phyloP scores from a whole-genome alignment of 2,888 invertebrate genomes.

The Phasia obesa region DNA sequence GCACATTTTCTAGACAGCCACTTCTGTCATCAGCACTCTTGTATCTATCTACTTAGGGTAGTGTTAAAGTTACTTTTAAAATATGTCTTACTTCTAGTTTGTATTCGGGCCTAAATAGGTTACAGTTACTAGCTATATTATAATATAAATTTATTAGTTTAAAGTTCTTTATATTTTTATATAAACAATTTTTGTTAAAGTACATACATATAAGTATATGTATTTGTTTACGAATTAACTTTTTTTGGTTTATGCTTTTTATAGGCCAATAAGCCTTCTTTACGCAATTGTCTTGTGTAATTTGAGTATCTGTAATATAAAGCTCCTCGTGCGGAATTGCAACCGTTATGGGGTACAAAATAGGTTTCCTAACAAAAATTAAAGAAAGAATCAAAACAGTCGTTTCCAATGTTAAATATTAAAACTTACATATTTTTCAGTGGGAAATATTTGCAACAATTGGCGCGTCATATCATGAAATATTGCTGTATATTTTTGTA shows the following conservation, averaged over 20 bases:
- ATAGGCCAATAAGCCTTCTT: constrained; percentile 65
- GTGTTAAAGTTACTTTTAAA: no score
- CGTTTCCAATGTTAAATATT: no score
- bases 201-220: no score
- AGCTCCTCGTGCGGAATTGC: constrained; percentile 71
- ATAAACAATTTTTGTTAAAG: no score
- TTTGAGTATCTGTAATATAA: constrained; percentile 73
- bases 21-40: no score
- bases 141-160: no score
- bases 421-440: constrained; percentile 70
- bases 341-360: constrained; percentile 69
- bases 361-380: constrained; percentile 70
- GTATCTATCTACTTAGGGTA: no score
- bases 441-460: constrained; percentile 73
- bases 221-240: background rate
- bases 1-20: no score
- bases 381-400: background rate
- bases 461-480: constrained; percentile 73
- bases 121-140: no score
- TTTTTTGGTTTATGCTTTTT: constrained; percentile 54
- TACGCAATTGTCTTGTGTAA: constrained; percentile 67
- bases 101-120: no score
- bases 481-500: constrained; percentile 65
- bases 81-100: no score
- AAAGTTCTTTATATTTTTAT: no score